Conservation (phyloP, 2,113 vertebrate genomes). For the Panthera uncia region DNA sequence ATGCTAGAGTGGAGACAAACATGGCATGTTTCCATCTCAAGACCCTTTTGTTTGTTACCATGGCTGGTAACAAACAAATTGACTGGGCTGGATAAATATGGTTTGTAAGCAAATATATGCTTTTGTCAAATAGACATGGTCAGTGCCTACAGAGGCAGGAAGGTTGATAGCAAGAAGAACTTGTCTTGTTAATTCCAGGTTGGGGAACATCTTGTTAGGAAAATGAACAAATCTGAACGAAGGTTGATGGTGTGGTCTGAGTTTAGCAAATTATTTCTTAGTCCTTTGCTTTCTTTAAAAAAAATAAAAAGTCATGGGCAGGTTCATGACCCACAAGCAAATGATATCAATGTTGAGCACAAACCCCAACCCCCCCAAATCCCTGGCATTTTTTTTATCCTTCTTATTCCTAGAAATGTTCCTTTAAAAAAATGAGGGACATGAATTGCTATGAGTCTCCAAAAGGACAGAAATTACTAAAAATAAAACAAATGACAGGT, state of each 20-base stretch:
- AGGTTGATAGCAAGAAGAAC: not conserved
- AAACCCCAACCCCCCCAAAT: not conserved
- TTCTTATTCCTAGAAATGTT: not conserved
- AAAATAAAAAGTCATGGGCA: not conserved
- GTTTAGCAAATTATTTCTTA: constrained; percentile 29
- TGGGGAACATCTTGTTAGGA: not conserved
- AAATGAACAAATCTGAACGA: not conserved
- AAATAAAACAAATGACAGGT: constrained; percentile 56
- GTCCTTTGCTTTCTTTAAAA: not conserved
- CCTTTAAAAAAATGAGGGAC: not conserved
- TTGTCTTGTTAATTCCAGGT: not conserved
- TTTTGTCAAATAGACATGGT: not conserved
- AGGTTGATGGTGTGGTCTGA: not conserved
- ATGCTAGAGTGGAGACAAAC: not conserved
- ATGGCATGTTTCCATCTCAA: not conserved
- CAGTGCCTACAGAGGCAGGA: not conserved
- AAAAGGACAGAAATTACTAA: constrained; percentile 56
- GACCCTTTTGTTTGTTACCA: not conserved
- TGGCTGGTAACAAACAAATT: not conserved
- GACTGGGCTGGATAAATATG: not conserved
- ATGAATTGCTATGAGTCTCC: not conserved
- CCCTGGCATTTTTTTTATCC: not conserved
- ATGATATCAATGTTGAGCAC: too few species aligned
- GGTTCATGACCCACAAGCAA: not conserved
- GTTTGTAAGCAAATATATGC: not conserved